These are phyloP conservation scores for Heliornis fulica DNA, from an alignment of 2,113 vertebrate genomes.

Conservation along the genomic window DNA sequence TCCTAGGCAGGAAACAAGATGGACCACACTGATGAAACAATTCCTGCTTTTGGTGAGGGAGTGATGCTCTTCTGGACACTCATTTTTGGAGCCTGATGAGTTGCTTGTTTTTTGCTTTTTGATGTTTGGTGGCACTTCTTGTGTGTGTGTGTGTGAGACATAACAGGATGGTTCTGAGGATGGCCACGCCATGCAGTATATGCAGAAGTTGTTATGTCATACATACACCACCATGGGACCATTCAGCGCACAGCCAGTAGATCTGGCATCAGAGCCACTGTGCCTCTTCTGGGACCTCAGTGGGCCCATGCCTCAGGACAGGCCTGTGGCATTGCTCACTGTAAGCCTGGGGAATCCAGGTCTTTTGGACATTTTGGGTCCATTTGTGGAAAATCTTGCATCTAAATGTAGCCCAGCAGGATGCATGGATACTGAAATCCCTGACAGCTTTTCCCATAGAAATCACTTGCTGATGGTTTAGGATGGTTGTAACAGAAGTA, in stretches of 20 bases:
- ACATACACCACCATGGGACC: background rate
- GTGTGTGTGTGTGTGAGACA: background rate
- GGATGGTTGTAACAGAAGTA: background rate
- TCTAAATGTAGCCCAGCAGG: background rate
- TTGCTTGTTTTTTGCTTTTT: too few species aligned
- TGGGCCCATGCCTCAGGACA: rapidly evolving
- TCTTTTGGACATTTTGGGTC: background rate
- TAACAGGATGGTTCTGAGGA: background rate
- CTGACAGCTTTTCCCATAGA: background rate
- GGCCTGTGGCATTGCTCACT: background rate
- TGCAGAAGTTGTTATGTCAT: background rate
- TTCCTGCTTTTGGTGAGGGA: background rate
- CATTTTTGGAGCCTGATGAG: background rate
- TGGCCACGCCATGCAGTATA: background rate
- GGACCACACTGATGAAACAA: background rate
- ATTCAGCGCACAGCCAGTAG: background rate
- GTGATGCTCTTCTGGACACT: background rate
- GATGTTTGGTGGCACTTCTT: background rate
- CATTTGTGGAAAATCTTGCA: background rate
- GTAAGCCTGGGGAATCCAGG: background rate
- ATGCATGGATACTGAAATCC: background rate
- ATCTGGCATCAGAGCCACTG: background rate
- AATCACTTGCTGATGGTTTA: background rate
- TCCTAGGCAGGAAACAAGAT: background rate
- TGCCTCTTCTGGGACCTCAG: background rate